Evolutionary conservation across 2,113 vertebrate genomes (phyloP), one percentile per base, ranked within the genome.

Genomic region (Emydura subglobosa): DNA sequence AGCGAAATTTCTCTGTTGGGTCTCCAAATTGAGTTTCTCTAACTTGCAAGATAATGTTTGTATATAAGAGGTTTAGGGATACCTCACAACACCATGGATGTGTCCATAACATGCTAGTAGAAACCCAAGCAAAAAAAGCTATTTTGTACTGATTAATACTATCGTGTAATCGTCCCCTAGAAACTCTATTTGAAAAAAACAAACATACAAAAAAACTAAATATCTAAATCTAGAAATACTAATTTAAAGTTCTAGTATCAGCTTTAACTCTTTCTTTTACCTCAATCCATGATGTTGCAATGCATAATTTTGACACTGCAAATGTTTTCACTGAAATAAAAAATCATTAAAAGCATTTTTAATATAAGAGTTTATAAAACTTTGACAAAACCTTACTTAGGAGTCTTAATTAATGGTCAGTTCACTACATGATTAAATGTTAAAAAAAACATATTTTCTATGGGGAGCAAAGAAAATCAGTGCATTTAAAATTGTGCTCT

Each of bases 171-270:
- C 9, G 21, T 39, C n/a, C 8, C 65, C 34, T n/a, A 21, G 79
- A 79, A 79, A 7, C 65, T 55, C 55, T 85, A 78, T 5, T 39
- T 61, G 39, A 53, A 61, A 19, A 68, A 78, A 83, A 31, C 16
- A 27, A 3, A 2, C 50, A 4, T n/a, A 11, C 90, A 42, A 55
- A 54, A 54, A 34, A 88, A 74, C 14, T 13, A 22, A 22, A 72
- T n/a, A 72, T 50, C 22, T 2, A 79, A 65, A 51, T 50, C 4
- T 79, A 44, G 55, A 54, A 84, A 55, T 95, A 79, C 16, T 31
- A n/a, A 14, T 1, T 2, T 44, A 1, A 85, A 82, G 2, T 82
- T 93, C 14, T 80, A 0, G 0, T 79, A 9, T 79, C 13, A n/a
- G 0, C 72, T 21, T 88, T 85, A 29, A 72, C n/a, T 72, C 65